Evolutionary conservation across 2,888 invertebrate species (phyloP).

Genomic region (Chalcis sispes): DNA sequence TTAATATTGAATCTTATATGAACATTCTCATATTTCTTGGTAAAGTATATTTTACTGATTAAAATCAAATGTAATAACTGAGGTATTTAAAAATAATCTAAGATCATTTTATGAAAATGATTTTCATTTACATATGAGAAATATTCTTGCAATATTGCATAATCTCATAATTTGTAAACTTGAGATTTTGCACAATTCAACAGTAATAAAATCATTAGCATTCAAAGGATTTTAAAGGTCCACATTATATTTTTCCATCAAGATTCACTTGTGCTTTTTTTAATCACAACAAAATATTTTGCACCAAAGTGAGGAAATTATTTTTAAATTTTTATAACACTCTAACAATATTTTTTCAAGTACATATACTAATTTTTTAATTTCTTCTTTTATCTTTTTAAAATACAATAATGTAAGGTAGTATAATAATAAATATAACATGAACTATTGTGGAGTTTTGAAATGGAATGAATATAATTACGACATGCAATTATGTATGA

Average conservation of each 20-base stretch:
- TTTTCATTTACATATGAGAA: conserved; percentile 31
- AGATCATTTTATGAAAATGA: conserved; percentile 39
- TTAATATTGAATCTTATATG: conserved; percentile 2
- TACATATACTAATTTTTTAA: too few relatives aligned
- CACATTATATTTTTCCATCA: conserved; percentile 1
- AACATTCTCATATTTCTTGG: conserved; percentile 32
- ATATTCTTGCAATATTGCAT: conserved; percentile 23
- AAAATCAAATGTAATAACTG: neutral
- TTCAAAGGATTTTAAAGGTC: neutral
- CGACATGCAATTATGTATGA: too few relatives aligned
- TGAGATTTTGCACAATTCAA: conserved; percentile 23
- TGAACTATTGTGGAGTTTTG: too few relatives aligned
- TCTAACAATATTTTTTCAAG: too few relatives aligned
- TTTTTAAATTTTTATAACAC: too few relatives aligned
- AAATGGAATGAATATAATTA: too few relatives aligned
- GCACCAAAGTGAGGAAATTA: conserved; percentile 41
- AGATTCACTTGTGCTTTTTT: conserved; percentile 17
- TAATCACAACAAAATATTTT: conserved; percentile 9
- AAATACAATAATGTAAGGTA: too few relatives aligned
- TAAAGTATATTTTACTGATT: neutral
- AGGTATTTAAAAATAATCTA: neutral
- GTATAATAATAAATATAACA: too few relatives aligned
- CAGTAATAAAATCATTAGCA: conserved; percentile 21
- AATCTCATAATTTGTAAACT: conserved; percentile 4
- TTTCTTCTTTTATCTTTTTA: too few relatives aligned